A percentile compares a stretch with the other conserved stretches of the same genome.
phyloP scores from a whole-genome alignment of 2,113 vertebrate genomes.

The Ginglymostoma cirratum region DNA sequence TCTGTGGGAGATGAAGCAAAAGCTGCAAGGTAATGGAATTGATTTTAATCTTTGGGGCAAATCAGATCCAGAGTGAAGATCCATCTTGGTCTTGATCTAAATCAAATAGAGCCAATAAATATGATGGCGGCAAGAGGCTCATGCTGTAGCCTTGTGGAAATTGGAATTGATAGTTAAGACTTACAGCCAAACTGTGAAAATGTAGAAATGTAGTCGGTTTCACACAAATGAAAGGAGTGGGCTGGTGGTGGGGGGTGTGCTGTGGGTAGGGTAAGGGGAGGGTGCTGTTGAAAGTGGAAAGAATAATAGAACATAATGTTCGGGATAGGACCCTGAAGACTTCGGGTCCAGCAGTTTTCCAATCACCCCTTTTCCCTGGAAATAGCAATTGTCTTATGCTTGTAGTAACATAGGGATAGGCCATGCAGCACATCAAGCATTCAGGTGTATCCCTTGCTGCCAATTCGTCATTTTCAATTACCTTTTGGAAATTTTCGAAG shows the following conservation, averaged over 20 bases:
- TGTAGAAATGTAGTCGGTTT: neutral
- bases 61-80: neutral
- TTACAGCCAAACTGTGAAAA: neutral
- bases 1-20: neutral
- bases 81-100: neutral
- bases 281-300: neutral
- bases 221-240: no score
- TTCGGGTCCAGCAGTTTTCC: no score
- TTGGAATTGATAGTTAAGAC: neutral
- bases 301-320: neutral
- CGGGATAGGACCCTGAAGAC: neutral
- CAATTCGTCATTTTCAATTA: no score
- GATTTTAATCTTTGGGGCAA: neutral
- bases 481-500: no score
- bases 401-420: no score
- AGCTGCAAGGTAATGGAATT: neutral
- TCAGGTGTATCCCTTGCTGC: no score
- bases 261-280: neutral
- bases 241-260: no score
- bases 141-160: neutral
- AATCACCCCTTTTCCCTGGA: no score
- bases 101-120: neutral
- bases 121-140: neutral
- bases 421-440: no score
- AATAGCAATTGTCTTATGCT: no score